Conservation (phyloP, 2,888 invertebrate species). For the Melolontha melolontha region DNA sequence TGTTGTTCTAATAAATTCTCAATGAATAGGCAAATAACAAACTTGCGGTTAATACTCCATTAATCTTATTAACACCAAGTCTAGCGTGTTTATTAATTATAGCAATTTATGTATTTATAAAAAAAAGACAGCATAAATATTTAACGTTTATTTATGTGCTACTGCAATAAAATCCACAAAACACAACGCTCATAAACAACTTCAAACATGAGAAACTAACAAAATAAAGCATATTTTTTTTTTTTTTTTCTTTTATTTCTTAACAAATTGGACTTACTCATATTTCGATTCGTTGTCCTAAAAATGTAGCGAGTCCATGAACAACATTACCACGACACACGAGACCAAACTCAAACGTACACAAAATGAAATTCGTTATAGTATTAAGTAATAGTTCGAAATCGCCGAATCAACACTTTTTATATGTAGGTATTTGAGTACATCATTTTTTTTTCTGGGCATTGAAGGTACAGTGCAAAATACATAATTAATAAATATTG, state of each 20-base stretch:
- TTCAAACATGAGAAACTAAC: constrained; percentile 24
- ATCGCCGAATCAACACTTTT: constrained; percentile 5
- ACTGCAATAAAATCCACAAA: constrained; percentile 39
- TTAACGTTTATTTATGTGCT: constrained; percentile 36
- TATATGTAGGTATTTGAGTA: constrained; percentile 9
- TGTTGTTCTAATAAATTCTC: no score
- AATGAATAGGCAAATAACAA: no score
- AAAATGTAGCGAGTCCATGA: constrained; percentile 28
- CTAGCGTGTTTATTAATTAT: no score
- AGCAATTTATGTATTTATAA: neutral
- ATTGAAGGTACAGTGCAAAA: constrained; percentile 35
- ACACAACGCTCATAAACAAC: constrained; percentile 37
- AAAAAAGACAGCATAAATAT: constrained; percentile 20
- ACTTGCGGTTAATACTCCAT: no score
- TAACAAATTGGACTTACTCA: constrained; percentile 36
- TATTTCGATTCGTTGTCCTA: constrained; percentile 37
- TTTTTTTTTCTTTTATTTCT: constrained; percentile 15
- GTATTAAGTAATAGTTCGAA: neutral
- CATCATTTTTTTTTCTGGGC: constrained; percentile 11
- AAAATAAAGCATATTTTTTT: constrained; percentile 25
- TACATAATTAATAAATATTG: constrained; percentile 35
- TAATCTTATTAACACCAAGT: no score
- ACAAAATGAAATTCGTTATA: neutral
- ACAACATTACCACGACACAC: constrained; percentile 15
- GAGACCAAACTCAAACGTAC: constrained; percentile 18